Base-by-base conservation (phyloP, 2,113 vertebrate genomes). In the Sorex fumeus region DNA sequence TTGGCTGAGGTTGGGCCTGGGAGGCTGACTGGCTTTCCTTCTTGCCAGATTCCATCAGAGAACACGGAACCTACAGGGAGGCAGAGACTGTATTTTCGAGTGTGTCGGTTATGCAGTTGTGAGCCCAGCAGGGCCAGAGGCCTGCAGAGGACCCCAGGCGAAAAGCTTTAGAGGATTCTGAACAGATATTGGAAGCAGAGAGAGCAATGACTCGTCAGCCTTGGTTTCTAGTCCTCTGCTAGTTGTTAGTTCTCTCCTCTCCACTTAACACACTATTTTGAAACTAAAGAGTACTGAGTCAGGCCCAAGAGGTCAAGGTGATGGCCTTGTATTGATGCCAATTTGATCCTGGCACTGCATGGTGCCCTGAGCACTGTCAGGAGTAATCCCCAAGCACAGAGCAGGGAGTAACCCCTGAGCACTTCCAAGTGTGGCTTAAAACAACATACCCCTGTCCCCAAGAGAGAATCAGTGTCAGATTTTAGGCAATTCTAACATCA, bases 51-150 rank as follows among this genome's bases (percentile, higher is more conserved):
- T 85, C 84, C 28, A n/a, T 83, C 85, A 83, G 90, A 84, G 84
- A 64, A 83, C 85, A 74, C 21, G 15, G 30, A 30, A 57, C 28
- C 64, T 15, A 11, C 23, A 36, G 27, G 2, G 57, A 57, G 30
- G 32, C 74, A 86, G 60, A 9, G 43, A 2, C 43, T 47, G 16
- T 19, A 34, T 40, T 93, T 87, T 28, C 87, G 74, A 43, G 84
- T 84, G 66, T 87, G 81, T 70, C 87, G 43, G 18, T 90, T 91
- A 69, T 93, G 91, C 57, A 90, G 89, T 93, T 82, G 67, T 93
- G 85, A 96, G 83, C 90, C 81, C 84, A 76, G 81, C 71, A 88
- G 84, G 92, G 45, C 25, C 70, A 15, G 53, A 76, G 76, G n/a
- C 85, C 93, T 88, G 50, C 84, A 79, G 94, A 86, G 80, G 30